These are phyloP conservation scores for Saccostrea glomerata DNA, from an alignment of 1,140 invertebrate species.

Conservation along the genomic window DNA sequence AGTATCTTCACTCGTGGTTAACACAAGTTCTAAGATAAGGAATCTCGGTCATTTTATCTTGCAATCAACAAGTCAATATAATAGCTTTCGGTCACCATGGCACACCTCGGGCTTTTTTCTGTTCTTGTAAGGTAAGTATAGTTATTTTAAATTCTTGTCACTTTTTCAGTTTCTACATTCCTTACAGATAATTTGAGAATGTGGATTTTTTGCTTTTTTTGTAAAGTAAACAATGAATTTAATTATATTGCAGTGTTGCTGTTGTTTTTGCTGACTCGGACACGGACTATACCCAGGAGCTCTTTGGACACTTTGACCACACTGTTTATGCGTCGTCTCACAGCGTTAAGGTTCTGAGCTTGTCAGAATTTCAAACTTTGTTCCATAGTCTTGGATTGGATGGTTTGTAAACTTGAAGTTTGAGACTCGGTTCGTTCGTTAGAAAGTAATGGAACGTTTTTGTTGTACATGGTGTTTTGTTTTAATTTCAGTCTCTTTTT, in stretches of 20 bases:
- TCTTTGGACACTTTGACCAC: background rate
- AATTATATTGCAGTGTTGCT: background rate
- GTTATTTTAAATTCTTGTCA: background rate
- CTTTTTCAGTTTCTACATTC: background rate
- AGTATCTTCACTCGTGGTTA: too few species aligned
- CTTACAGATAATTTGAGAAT: too few species aligned
- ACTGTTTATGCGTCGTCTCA: background rate
- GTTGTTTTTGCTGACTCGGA: background rate
- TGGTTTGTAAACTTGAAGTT: background rate
- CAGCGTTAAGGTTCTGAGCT: background rate
- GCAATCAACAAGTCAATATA: too few species aligned
- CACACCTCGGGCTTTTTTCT: background rate
- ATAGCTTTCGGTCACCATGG: background rate
- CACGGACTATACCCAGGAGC: background rate
- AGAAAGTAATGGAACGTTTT: too few species aligned
- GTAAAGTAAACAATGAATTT: too few species aligned
- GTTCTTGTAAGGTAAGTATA: background rate
- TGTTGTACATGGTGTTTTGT: too few species aligned
- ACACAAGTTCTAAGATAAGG: background rate
- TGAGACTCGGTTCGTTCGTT: too few species aligned
- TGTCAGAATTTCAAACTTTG: background rate
- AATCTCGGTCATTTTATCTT: background rate
- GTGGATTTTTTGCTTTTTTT: too few species aligned
- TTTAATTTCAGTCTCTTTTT: too few species aligned
- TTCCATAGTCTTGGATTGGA: background rate